Conservation (phyloP, 53 echinoderm and acorn worm genomes). For the Paracentrotus lividus region DNA sequence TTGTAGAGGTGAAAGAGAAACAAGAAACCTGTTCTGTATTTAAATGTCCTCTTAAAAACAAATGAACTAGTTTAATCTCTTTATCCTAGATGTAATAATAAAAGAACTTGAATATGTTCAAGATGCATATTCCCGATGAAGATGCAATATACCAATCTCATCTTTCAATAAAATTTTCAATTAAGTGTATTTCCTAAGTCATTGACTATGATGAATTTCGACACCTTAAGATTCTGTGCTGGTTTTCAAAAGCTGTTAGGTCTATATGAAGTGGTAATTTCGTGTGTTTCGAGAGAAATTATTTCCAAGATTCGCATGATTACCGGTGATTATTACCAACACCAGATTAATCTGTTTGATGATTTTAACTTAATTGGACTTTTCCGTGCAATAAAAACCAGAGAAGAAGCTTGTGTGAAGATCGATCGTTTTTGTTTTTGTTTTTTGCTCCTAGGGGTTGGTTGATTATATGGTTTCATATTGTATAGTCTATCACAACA, state of each 20-base stretch:
- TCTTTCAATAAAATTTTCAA: neutral
- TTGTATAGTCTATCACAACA: neutral
- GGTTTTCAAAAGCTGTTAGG: neutral
- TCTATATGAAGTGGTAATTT: neutral
- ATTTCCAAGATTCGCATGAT: neutral
- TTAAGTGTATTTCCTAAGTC: neutral
- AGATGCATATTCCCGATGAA: neutral
- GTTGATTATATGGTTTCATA: neutral
- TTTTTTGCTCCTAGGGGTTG: neutral
- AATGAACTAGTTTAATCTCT: neutral
- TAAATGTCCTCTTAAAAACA: neutral
- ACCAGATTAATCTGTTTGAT: neutral
- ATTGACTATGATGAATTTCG: neutral
- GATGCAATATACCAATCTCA: neutral
- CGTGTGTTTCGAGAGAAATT: neutral
- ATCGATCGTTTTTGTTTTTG: too few relatives aligned
- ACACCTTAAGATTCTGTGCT: neutral
- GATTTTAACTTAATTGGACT: neutral
- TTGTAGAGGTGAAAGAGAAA: conserved; percentile 50
- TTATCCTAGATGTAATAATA: neutral
- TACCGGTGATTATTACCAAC: conserved; percentile 35
- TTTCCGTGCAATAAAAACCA: neutral
- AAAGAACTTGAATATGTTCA: neutral
- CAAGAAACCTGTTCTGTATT: conserved; percentile 4
- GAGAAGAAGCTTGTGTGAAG: neutral